Conservation (phyloP, 2,888 invertebrate genomes). For the Tiliacea aurago region DNA sequence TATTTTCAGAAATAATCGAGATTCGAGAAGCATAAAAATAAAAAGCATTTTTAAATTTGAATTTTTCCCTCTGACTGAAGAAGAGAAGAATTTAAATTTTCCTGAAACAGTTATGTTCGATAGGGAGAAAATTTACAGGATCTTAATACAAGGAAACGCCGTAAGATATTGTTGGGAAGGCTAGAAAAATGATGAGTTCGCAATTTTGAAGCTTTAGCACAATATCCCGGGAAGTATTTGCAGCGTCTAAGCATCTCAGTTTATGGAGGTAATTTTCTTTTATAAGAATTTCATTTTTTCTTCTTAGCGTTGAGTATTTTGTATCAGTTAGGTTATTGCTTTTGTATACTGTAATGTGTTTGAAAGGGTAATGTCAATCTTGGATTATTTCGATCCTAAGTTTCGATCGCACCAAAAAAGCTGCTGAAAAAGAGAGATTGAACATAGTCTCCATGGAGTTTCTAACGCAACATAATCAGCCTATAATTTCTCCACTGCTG, state of each 20-base stretch:
- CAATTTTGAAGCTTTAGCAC: slow-evolving; percentile 41
- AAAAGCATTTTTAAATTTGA: slow-evolving; percentile 24
- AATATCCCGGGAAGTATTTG: slow-evolving; percentile 39
- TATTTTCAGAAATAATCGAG: not conserved
- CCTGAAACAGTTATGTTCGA: slow-evolving; percentile 39
- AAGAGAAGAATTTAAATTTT: slow-evolving; percentile 36
- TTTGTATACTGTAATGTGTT: not conserved
- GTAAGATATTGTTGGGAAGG: slow-evolving; percentile 48
- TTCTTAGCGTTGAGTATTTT: slow-evolving; percentile 13
- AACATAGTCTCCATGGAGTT: not conserved
- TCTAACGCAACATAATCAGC: not conserved
- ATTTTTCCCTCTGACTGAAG: slow-evolving; percentile 9
- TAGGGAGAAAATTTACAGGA: slow-evolving; percentile 40
- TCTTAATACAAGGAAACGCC: slow-evolving; percentile 39
- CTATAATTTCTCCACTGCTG: no score
- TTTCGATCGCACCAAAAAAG: not conserved
- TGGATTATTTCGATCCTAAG: not conserved
- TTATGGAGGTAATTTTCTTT: slow-evolving; percentile 49
- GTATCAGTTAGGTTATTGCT: not conserved
- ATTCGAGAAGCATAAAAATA: not conserved
- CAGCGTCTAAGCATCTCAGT: slow-evolving; percentile 23
- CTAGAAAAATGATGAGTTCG: slow-evolving; percentile 59
- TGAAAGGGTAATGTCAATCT: not conserved
- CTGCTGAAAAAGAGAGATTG: not conserved
- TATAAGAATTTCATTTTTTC: slow-evolving; percentile 25